A percentile compares a stretch with the other conserved stretches of the same genome.
Conservation (phyloP, 2,113 vertebrate genomes). For the Pipa parva region DNA sequence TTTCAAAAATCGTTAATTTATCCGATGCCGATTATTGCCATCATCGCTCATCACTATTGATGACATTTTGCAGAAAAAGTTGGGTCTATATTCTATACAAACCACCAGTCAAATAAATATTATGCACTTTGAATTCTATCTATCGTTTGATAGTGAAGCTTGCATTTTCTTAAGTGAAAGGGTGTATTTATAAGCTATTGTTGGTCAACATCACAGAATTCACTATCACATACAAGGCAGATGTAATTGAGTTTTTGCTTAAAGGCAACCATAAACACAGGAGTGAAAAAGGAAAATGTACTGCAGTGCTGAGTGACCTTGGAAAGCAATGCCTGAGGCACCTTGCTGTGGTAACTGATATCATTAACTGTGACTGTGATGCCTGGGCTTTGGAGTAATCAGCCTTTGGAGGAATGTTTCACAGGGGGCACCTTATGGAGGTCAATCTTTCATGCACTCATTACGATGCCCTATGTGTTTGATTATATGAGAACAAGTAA, state of each 20-base stretch:
- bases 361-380: constrained; percentile 50
- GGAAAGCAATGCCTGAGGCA: constrained; percentile 58
- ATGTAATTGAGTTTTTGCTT: constrained; percentile 65
- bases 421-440: constrained; percentile 53
- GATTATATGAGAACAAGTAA: constrained; percentile 59
- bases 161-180: accelerated
- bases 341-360: constrained; percentile 50
- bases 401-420: constrained; percentile 53
- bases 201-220: constrained; percentile 49
- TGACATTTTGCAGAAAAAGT: too few species aligned
- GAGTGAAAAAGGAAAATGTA: constrained; percentile 50
- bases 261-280: constrained; percentile 60
- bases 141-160: too few species aligned
- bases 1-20: too few species aligned
- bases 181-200: constrained; percentile 39
- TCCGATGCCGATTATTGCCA: too few species aligned
- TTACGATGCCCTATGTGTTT: constrained; percentile 60
- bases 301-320: constrained; percentile 66
- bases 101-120: background rate
- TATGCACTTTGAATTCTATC: background rate
- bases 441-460: constrained; percentile 53
- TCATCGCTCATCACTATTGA: too few species aligned
- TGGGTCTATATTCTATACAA: too few species aligned
- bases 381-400: constrained; percentile 53
- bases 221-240: constrained; percentile 47